Evolutionary conservation across 2,113 vertebrate species (phyloP).

Genomic region (Accipiter cooperii): DNA sequence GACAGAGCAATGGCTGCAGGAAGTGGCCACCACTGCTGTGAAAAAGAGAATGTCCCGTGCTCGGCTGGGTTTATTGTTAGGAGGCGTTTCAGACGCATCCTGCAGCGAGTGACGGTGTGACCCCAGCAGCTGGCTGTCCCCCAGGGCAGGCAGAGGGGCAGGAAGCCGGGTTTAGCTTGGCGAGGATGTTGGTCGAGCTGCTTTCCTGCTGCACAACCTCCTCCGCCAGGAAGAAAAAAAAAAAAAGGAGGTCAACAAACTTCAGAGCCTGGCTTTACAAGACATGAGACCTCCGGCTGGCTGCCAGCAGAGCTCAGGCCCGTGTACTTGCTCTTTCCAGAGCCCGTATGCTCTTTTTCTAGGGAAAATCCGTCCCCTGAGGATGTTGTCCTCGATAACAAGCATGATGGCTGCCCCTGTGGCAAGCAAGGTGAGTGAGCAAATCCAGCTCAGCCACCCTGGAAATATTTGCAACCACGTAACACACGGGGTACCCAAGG

Average conservation of each 20-base stretch:
- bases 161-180: neutral
- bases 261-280: neutral
- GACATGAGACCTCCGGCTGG: neutral
- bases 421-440: neutral
- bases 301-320: neutral
- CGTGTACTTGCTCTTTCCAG: neutral
- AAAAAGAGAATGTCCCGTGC: neutral
- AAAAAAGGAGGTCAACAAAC: neutral
- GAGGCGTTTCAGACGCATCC: neutral
- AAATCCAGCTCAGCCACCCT: neutral
- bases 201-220: constrained; percentile 10
- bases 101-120: neutral
- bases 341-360: neutral
- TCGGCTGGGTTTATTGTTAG: neutral
- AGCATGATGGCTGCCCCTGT: neutral
- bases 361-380: neutral
- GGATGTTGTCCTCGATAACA: neutral
- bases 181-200: neutral
- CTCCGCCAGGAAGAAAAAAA: neutral
- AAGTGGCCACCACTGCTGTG: neutral
- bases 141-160: neutral
- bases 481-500: accelerated
- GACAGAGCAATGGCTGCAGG: neutral
- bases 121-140: neutral
- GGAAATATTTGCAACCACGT: neutral